Evolutionary conservation across 2,113 vertebrate genomes (phyloP).

Genomic region (Semnopithecus entellus): DNA sequence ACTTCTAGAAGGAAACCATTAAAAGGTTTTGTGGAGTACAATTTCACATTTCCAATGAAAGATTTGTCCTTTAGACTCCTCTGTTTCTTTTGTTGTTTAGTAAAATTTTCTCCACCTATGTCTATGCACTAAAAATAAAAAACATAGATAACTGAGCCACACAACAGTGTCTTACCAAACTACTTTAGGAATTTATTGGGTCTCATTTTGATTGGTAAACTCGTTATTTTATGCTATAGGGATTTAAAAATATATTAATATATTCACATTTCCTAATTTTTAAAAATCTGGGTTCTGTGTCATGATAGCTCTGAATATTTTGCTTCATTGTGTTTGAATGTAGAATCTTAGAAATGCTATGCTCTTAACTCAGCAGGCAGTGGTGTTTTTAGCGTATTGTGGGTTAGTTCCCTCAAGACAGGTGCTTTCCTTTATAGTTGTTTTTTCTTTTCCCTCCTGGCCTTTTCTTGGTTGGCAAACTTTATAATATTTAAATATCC

Average conservation of each 20-base stretch:
- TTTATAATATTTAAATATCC: not conserved
- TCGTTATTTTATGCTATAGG: not conserved
- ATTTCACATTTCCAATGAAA: conserved; percentile 23
- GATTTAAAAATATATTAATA: not conserved
- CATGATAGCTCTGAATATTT: not conserved
- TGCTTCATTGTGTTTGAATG: not conserved
- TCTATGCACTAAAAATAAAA: not conserved
- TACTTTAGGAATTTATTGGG: not conserved
- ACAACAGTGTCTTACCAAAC: not conserved
- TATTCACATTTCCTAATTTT: not conserved
- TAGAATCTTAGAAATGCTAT: not conserved
- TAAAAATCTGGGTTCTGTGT: not conserved
- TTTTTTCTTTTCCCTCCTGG: not conserved
- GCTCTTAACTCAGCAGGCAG: not conserved
- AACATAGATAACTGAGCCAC: not conserved
- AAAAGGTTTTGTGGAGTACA: not conserved
- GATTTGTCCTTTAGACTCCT: not conserved
- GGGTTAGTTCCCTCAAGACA: not conserved
- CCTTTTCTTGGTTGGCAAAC: not conserved
- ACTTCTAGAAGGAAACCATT: not conserved
- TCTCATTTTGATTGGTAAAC: not conserved
- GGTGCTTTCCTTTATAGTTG: not conserved
- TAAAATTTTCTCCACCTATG: not conserved
- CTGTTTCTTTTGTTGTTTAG: not conserved
- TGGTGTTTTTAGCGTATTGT: not conserved